Conservation (phyloP, 2,113 vertebrate species). For the Aphyosemion australe region DNA sequence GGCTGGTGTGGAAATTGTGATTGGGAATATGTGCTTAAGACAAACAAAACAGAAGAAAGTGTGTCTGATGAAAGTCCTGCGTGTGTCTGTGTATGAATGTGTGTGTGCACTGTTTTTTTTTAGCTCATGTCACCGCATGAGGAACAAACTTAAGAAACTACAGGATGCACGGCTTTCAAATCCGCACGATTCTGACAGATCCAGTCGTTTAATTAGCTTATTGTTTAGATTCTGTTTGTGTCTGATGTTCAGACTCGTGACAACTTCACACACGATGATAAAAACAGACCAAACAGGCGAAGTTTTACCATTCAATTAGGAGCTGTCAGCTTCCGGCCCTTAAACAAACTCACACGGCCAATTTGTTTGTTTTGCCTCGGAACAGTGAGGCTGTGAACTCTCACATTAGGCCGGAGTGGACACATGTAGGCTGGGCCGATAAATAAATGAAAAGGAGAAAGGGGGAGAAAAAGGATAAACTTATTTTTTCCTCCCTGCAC, state of each 20-base stretch:
- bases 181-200: slow-evolving; percentile 51
- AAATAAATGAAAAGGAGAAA: slow-evolving; percentile 71
- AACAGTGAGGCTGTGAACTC: slow-evolving; percentile 51
- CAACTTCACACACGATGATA: slow-evolving; percentile 13
- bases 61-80: slow-evolving; percentile 72
- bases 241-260: slow-evolving; percentile 29
- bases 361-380: slow-evolving; percentile 51
- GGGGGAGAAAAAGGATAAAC: slow-evolving; percentile 42
- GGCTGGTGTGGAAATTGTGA: slow-evolving; percentile 79
- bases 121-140: slow-evolving; percentile 65
- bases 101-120: slow-evolving; percentile 1
- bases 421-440: slow-evolving; percentile 59
- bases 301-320: slow-evolving; percentile 22
- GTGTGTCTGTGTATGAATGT: slow-evolving; percentile 25
- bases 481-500: slow-evolving; percentile 60
- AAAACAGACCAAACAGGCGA: slow-evolving; percentile 2
- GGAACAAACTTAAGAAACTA: slow-evolving; percentile 62
- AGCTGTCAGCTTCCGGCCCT: slow-evolving; percentile 6
- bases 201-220: slow-evolving; percentile 66
- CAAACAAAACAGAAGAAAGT: slow-evolving; percentile 80
- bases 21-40: slow-evolving; percentile 80
- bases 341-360: slow-evolving; percentile 11
- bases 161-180: slow-evolving; percentile 58
- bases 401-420: slow-evolving; percentile 54
- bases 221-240: slow-evolving; percentile 29